Evolutionary conservation across 2,797 vertebrate species (phyloP).

Genomic region (Anas georgica): DNA sequence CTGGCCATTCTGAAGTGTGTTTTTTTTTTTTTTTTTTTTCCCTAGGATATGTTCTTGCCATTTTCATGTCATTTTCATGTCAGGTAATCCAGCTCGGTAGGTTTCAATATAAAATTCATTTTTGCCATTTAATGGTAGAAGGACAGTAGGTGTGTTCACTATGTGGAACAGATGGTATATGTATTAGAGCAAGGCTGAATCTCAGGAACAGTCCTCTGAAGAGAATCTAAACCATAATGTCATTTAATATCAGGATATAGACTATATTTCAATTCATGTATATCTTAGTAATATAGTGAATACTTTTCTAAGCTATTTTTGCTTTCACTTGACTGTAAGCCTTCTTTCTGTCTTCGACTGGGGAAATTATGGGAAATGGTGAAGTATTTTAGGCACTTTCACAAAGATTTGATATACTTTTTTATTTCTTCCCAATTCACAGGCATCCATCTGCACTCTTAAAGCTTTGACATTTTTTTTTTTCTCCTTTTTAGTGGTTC

Average conservation of each 20-base stretch:
- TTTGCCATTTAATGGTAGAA: background rate
- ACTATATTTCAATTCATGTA: background rate
- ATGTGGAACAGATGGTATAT: background rate
- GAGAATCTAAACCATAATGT: background rate
- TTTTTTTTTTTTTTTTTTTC: background rate
- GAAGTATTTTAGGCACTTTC: background rate
- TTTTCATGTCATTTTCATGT: background rate
- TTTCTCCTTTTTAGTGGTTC: background rate
- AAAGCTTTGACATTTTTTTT: background rate
- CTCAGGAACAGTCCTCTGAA: background rate
- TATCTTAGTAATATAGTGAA: background rate
- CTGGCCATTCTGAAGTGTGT: background rate
- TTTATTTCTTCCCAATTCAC: background rate
- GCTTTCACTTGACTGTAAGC: background rate
- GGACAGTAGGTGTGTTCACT: background rate
- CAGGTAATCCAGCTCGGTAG: background rate
- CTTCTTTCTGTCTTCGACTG: background rate
- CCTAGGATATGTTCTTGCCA: background rate
- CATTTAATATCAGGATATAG: background rate
- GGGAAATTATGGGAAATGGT: background rate
- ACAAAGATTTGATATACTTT: accelerated
- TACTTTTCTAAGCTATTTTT: background rate
- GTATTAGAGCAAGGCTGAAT: background rate
- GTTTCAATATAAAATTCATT: background rate
- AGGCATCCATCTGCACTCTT: background rate